Conservation (phyloP, 2,797 vertebrate genomes). For the Avahi laniger region DNA sequence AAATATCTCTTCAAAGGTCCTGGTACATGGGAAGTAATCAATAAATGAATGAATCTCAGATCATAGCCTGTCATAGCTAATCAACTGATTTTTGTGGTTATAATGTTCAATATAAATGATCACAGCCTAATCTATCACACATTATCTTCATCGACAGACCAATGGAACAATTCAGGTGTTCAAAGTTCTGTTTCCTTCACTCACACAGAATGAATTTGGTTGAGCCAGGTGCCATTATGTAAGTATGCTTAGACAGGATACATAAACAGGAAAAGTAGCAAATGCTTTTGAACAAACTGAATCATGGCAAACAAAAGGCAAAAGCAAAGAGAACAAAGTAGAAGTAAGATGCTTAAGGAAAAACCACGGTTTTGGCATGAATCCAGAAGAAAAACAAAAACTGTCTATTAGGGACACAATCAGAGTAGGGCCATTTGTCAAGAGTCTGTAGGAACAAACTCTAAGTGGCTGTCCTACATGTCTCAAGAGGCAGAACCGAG, state of each 20-base stretch:
- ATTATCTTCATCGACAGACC: slow-evolving; percentile 22
- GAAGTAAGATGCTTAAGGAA: slow-evolving; percentile 40
- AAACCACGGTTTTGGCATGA: slow-evolving; percentile 17
- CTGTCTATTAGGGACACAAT: slow-evolving; percentile 35
- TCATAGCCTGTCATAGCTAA: slow-evolving; percentile 4
- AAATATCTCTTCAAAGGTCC: slow-evolving; percentile 15
- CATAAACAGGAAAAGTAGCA: slow-evolving; percentile 8
- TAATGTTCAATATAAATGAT: background rate
- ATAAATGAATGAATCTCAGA: background rate
- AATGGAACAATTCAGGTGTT: background rate
- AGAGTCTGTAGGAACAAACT: slow-evolving; percentile 57
- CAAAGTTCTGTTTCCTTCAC: slow-evolving; percentile 7
- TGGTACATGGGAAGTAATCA: background rate
- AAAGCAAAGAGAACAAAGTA: slow-evolving; percentile 15
- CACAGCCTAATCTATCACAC: slow-evolving; percentile 2
- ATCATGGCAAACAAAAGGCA: slow-evolving; percentile 33
- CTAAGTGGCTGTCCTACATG: slow-evolving; percentile 47
- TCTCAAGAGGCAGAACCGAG: slow-evolving; percentile 54
- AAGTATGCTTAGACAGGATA: background rate
- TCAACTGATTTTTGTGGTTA: slow-evolving; percentile 33
- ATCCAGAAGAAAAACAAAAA: slow-evolving; percentile 63
- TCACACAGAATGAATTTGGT: background rate
- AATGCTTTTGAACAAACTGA: slow-evolving; percentile 36
- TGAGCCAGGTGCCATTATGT: background rate
- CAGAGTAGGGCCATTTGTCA: slow-evolving; percentile 46